These are phyloP conservation scores for Castor canadensis DNA, from an alignment of 2,113 vertebrate species.

Conservation along the genomic window DNA sequence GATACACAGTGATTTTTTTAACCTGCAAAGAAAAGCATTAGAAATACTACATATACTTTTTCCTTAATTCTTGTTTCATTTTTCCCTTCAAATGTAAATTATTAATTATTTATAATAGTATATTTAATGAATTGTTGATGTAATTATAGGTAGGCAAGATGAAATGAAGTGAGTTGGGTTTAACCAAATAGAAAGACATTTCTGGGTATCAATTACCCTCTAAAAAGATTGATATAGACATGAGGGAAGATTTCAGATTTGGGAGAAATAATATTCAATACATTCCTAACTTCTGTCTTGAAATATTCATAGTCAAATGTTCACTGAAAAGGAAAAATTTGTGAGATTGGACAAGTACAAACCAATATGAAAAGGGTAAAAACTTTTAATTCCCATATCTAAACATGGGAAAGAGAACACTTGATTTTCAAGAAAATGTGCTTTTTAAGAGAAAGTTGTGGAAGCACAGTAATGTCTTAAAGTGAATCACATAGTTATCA, in stretches of 20 bases:
- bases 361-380: not conserved
- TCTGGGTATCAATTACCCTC: not conserved
- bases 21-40: conserved; percentile 19
- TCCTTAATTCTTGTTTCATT: not conserved
- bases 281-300: not conserved
- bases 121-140: not conserved
- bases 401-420: not conserved
- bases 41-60: not conserved
- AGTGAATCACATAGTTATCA: not conserved
- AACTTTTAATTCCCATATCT: not conserved
- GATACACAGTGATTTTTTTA: not conserved
- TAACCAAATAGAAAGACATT: not conserved
- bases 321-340: not conserved
- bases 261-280: not conserved
- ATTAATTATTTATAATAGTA: not conserved
- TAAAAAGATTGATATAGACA: not conserved
- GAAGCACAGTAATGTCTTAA: not conserved
- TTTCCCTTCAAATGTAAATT: not conserved
- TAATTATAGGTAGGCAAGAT: not conserved
- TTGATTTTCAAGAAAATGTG: not conserved
- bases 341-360: not conserved
- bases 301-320: not conserved
- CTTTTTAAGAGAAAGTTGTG: not conserved
- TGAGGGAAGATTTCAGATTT: not conserved
- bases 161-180: not conserved